Evolutionary conservation across 92 coral and sea anemone species (phyloP).

Genomic region (Meandrina meandrites): DNA sequence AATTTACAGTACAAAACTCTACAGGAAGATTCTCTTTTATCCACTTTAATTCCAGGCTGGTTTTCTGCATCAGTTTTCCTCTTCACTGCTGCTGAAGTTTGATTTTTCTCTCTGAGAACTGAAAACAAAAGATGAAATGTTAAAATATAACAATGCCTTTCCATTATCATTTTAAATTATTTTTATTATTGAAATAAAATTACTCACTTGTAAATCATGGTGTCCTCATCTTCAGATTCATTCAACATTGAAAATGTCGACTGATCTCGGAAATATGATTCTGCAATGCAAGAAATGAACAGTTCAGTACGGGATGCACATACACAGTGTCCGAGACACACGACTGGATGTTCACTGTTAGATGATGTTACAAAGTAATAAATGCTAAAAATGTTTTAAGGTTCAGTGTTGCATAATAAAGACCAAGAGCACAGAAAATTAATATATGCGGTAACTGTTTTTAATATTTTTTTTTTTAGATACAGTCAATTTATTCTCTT

Average conservation of each 20-base stretch:
- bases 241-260: slow-evolving; percentile 97
- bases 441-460: too few species aligned
- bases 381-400: too few species aligned
- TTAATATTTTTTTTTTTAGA: too few species aligned
- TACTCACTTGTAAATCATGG: slow-evolving; percentile 81
- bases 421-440: background rate
- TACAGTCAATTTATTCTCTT: too few species aligned
- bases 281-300: slow-evolving; percentile 35
- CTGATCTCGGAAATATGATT: slow-evolving; percentile 92
- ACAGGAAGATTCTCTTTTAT: background rate
- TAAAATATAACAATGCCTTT: too few species aligned
- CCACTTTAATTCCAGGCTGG: background rate
- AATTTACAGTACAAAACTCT: slow-evolving; percentile 19
- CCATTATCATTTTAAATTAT: too few species aligned
- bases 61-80: slow-evolving; percentile 22
- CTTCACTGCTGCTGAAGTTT: slow-evolving; percentile 40
- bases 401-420: background rate
- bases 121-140: slow-evolving; percentile 1
- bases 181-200: background rate
- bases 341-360: background rate
- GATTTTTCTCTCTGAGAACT: slow-evolving; percentile 40
- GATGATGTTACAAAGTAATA: too few species aligned
- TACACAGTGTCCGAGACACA: background rate
- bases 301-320: too few species aligned
- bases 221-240: slow-evolving; percentile 93